phyloP scores from a whole-genome alignment of 2,888 invertebrate species.

The Cephonodes hylas region DNA sequence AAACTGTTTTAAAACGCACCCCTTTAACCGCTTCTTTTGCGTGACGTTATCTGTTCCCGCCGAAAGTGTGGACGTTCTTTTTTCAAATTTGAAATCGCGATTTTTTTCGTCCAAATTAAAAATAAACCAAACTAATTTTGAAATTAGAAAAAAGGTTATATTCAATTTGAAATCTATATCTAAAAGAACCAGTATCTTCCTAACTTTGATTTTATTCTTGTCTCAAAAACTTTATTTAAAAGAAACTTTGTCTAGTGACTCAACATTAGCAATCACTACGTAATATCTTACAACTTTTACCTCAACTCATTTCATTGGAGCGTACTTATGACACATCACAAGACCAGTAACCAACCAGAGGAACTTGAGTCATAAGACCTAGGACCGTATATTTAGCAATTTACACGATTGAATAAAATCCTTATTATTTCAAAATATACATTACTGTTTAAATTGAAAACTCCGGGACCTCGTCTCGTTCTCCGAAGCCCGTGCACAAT shows the following conservation, averaged over 20 bases:
- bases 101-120: background rate
- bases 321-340: background rate
- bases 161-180: too few relatives aligned
- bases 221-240: background rate
- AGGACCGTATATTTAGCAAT: background rate
- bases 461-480: too few relatives aligned
- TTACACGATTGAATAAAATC: too few relatives aligned
- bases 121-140: too few relatives aligned
- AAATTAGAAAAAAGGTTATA: too few relatives aligned
- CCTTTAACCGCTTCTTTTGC: constrained; percentile 26
- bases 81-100: background rate
- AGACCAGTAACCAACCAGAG: background rate
- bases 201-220: too few relatives aligned
- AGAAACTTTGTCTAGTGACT: background rate
- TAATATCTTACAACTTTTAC: background rate
- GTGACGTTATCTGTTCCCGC: constrained; percentile 23
- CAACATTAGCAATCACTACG: background rate
- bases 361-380: background rate
- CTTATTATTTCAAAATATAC: too few relatives aligned
- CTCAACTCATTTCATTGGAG: background rate
- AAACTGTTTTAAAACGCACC: constrained; percentile 28
- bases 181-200: too few relatives aligned
- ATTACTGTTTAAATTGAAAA: too few relatives aligned
- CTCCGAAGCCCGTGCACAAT: background rate
- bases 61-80: constrained; percentile 2